Percentiles rank a stretch among this genome's conserved stretches.
phyloP scores from a whole-genome alignment of 2,888 invertebrate genomes.

The Andrena bicolor region DNA sequence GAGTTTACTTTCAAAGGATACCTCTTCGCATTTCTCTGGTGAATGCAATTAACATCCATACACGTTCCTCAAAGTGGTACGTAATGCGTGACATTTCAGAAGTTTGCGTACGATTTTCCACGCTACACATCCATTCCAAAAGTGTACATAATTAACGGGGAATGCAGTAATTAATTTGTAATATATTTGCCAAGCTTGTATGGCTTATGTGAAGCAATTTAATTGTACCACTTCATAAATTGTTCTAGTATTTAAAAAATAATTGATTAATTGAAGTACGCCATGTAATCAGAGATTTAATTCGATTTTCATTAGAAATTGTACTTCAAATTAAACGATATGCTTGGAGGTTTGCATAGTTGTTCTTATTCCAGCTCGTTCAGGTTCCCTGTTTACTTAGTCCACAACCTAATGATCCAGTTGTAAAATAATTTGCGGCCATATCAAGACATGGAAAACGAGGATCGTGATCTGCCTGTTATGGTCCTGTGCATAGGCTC shows the following conservation, averaged over 20 bases:
- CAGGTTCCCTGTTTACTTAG: background rate
- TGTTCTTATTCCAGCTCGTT: background rate
- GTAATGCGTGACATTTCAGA: constrained; percentile 57
- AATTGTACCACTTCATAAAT: background rate
- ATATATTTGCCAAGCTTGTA: background rate
- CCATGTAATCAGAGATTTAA: background rate
- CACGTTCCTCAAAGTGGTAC: constrained; percentile 49
- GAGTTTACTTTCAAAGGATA: constrained; percentile 35
- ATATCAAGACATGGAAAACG: constrained; percentile 13
- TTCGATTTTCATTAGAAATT: background rate
- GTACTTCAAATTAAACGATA: background rate
- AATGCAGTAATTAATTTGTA: background rate
- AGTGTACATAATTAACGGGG: background rate
- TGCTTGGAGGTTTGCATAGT: background rate
- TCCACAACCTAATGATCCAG: background rate
- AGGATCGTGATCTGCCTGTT: constrained; percentile 14
- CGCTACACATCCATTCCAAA: background rate
- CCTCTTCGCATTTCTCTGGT: constrained; percentile 44
- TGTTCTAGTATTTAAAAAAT: too few species aligned
- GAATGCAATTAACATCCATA: constrained; percentile 49
- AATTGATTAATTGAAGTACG: constrained; percentile 5
- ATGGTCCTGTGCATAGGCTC: constrained; percentile 30
- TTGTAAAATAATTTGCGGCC: constrained; percentile 30
- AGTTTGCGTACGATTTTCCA: constrained; percentile 23
- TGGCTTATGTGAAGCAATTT: background rate